Evolutionary conservation across 2,888 invertebrate genomes (phyloP), one percentile per base, ranked within the genome.

Genomic region (Mellilla xanthometata): DNA sequence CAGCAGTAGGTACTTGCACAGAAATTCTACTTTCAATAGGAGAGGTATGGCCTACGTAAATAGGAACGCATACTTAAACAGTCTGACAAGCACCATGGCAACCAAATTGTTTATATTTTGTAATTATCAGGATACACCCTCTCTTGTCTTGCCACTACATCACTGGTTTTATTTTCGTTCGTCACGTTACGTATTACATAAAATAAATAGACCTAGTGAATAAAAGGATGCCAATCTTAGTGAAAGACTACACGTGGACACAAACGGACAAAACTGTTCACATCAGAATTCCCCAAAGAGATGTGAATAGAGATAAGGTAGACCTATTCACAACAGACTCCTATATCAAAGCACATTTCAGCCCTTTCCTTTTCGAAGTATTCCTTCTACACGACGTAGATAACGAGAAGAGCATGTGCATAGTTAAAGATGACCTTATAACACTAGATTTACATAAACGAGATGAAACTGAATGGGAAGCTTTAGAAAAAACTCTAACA

Each of bases 171-270:
- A n/a, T 1, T 19, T 19, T 19, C 6, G 15, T 19, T n/a, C n/a
- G n/a, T n/a, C n/a, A n/a, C n/a, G 15, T 19, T 19, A 19, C 15
- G 15, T 19, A 19, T 6, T 1, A 19, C n/a, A n/a, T n/a, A n/a
- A n/a, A n/a, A n/a, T n/a, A n/a, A n/a, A n/a, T n/a, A 28, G 28
- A 28, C n/a, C 7, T 23, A 24, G 10, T 2, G 5, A 11, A 28
- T 28, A 11, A 6, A 27, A 27, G 7, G 33, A 95, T 95, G 94
- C 94, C 94, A n/a, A 92, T 95, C 56, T 58, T 94, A 56, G 89
- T 96, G 1, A 94, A 93, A 82, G 93, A 95, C 82, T 94, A 90
- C 65, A 91, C 90, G 24, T 96, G 96, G 96, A 92, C 92, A 26
- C 95, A 96, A 86, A 93, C 93, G 1, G 80, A 87, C 8, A 85